Conservation (phyloP, 2,888 invertebrate species). For the Rotaria magnacalcarata region DNA sequence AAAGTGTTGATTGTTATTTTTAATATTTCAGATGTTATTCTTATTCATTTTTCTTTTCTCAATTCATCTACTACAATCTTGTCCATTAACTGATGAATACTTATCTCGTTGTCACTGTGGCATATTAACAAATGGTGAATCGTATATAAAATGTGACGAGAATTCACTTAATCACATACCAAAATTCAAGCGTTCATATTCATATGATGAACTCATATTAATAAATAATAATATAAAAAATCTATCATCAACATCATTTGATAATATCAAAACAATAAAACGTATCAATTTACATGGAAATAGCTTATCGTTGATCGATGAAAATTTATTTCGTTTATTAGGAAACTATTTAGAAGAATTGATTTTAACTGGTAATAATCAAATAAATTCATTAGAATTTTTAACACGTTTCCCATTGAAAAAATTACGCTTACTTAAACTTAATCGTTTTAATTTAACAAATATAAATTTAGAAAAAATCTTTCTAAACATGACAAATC, state of each 20-base stretch:
- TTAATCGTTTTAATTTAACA: background rate
- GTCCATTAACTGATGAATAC: conserved; percentile 31
- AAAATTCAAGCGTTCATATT: conserved; percentile 31
- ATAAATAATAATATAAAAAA: background rate
- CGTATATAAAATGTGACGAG: background rate
- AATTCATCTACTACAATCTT: background rate
- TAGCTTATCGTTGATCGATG: background rate
- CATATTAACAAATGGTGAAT: conserved; percentile 10
- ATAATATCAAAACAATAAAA: conserved; percentile 3
- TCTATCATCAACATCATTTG: background rate
- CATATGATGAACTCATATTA: conserved; percentile 21
- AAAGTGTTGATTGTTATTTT: background rate
- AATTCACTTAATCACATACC: background rate
- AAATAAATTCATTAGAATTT: conserved; percentile 23
- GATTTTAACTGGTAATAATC: background rate
- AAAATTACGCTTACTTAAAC: background rate
- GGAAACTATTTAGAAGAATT: conserved; percentile 32
- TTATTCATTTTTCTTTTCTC: background rate
- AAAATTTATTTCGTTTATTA: background rate
- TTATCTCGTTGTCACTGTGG: conserved; percentile 23
- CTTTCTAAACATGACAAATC: background rate
- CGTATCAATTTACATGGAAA: background rate
- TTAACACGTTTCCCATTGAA: conserved; percentile 25
- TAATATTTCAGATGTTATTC: background rate
- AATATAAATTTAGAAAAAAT: background rate